phyloP scores from a whole-genome alignment of 2,888 invertebrate genomes.

The Sesamia inferens region DNA sequence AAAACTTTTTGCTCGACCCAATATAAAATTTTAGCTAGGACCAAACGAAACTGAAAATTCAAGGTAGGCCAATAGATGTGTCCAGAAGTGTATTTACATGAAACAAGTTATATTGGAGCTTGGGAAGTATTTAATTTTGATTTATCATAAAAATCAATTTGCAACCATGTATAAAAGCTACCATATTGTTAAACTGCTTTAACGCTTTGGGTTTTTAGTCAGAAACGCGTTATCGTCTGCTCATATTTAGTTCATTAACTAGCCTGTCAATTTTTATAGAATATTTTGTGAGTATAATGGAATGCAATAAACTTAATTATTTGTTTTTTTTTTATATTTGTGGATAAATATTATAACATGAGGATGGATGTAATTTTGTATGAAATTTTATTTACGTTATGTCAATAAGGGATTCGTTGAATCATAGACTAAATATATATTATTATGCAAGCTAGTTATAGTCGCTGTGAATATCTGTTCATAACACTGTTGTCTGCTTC shows the following conservation, averaged over 20 bases:
- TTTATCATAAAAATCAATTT: constrained; percentile 34
- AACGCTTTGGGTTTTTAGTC: constrained; percentile 46
- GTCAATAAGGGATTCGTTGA: constrained; percentile 51
- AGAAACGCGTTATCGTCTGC: constrained; percentile 26
- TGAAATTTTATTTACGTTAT: constrained; percentile 59
- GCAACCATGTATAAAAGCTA: constrained; percentile 22
- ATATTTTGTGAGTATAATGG: constrained; percentile 56
- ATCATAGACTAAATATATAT: constrained; percentile 46
- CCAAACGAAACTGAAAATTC: too few species aligned
- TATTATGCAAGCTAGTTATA: constrained; percentile 36
- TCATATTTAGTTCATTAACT: constrained; percentile 35
- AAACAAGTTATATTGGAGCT: constrained; percentile 46
- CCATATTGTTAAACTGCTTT: constrained; percentile 12
- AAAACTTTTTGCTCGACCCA: too few species aligned
- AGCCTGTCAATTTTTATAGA: constrained; percentile 50
- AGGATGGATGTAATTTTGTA: constrained; percentile 58
- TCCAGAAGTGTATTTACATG: too few species aligned
- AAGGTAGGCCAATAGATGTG: too few species aligned
- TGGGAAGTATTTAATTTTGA: constrained; percentile 43
- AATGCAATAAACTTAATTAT: constrained; percentile 55
- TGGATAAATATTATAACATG: constrained; percentile 50
- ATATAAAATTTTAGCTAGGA: too few species aligned
- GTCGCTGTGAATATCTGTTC: constrained; percentile 39
- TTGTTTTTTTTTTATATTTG: constrained; percentile 61
- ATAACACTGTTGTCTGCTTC: constrained; percentile 17